Base-by-base conservation (phyloP, 2,113 vertebrate genomes). In the Archocentrus centrarchus region DNA sequence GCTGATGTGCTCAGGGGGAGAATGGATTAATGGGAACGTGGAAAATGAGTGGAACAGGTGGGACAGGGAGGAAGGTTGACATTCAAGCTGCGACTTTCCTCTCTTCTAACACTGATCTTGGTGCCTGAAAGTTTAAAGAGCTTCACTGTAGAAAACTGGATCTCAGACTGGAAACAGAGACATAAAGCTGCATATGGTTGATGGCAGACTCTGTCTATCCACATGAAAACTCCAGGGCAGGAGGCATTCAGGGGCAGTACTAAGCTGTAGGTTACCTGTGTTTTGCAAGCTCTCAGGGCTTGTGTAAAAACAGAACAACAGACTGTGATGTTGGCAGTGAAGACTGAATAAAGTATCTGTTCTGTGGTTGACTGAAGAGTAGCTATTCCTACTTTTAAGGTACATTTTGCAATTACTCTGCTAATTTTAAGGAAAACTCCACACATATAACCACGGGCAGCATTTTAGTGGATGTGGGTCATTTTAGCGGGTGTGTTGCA, bases 71-170 rank as follows among this genome's bases (percentile, higher is more conserved):
- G 68, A n/a, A 14, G 22, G 47, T 10, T 41, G 55, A 87, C 76
- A 87, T 90, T 87, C 79, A 85, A 30, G 11, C 58, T 57, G 22
- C 68, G 27, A 44, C 17, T 24, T 75, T 87, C 60, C n/a, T 75
- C 32, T 78, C 24, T 66, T 44, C 8, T 15, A n/a, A 66, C 44
- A 64, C 35, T 27, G 14, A 41, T 24, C 17, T 11, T 22, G 1
- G 18, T 5, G 63, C 39, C 58, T 77, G 18, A 61, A 77, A 39
- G 27, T 53, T 79, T 44, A 60, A 68, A 47, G 20, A 68, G 22
- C 50, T 41, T 58, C 2, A 3, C 50, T 64, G 58, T 30, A 60
- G 62, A 66, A 81, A 81, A 44, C 37, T 27, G 39, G 18, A 15
- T 20, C 3, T 70, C 39, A 50, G 24, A 32, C 39, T n/a, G 27